Conservation (phyloP, 2,888 invertebrate genomes). For the Trypoxylon attenuatum region DNA sequence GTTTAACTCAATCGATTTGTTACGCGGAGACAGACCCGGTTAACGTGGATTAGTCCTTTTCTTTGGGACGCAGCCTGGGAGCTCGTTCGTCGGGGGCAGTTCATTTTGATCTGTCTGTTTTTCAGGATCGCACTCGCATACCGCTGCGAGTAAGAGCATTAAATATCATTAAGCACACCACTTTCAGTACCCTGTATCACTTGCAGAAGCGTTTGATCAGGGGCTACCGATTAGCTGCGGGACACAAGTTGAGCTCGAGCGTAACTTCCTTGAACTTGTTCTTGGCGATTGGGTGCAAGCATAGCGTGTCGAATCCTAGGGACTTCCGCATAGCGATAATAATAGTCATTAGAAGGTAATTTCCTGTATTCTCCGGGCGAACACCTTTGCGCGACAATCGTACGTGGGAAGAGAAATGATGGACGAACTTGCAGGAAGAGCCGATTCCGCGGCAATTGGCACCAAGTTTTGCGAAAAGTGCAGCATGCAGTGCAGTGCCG, state of each 20-base stretch:
- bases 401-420: slow-evolving; percentile 7
- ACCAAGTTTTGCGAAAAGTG: slow-evolving; percentile 20
- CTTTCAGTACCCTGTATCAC: background rate
- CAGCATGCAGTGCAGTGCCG: no score
- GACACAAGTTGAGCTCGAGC: background rate
- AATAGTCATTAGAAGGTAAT: slow-evolving; percentile 27
- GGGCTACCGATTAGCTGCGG: background rate
- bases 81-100: background rate
- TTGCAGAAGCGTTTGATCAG: background rate
- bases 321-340: background rate
- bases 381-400: slow-evolving; percentile 17
- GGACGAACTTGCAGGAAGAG: slow-evolving; percentile 14
- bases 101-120: no score
- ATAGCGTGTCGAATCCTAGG: background rate
- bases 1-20: slow-evolving; percentile 48
- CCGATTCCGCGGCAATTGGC: slow-evolving; percentile 43
- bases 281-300: background rate
- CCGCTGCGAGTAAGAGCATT: no score
- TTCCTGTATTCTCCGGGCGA: slow-evolving; percentile 6
- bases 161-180: no score
- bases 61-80: slow-evolving; percentile 1
- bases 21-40: background rate
- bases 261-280: background rate
- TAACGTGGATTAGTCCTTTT: background rate
- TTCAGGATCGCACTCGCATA: no score